Conservation (phyloP, 2,113 vertebrate species). For the Origma solitaria region DNA sequence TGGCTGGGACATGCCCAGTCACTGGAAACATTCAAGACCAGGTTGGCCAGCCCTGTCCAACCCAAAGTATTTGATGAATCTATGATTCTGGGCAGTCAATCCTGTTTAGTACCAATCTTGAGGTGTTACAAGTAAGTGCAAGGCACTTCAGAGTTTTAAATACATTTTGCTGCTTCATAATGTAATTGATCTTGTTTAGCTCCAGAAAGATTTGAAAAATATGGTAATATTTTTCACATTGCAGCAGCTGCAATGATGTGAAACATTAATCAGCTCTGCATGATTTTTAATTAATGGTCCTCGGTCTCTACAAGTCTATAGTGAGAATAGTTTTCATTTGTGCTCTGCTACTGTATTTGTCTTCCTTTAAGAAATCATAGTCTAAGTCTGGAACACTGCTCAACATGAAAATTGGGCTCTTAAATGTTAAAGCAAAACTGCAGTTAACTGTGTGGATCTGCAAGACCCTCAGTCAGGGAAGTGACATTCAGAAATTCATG, state of each 20-base stretch:
- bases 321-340: background rate
- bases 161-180: background rate
- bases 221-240: background rate
- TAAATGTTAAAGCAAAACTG: background rate
- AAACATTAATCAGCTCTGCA: background rate
- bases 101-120: background rate
- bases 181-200: background rate
- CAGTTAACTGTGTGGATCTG: background rate
- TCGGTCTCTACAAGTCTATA: background rate
- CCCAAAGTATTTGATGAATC: background rate
- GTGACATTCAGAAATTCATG: background rate
- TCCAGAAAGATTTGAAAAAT: conserved; percentile 10
- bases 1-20: background rate
- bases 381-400: background rate
- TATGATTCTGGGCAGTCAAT: background rate
- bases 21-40: background rate
- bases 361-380: background rate
- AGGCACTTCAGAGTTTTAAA: background rate
- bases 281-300: background rate
- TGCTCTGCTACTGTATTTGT: background rate
- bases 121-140: background rate
- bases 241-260: background rate
- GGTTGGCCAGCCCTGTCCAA: background rate
- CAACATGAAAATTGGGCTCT: background rate
- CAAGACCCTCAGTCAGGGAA: background rate